phyloP scores from a whole-genome alignment of 2,113 vertebrate genomes.

The Nesoenas mayeri region DNA sequence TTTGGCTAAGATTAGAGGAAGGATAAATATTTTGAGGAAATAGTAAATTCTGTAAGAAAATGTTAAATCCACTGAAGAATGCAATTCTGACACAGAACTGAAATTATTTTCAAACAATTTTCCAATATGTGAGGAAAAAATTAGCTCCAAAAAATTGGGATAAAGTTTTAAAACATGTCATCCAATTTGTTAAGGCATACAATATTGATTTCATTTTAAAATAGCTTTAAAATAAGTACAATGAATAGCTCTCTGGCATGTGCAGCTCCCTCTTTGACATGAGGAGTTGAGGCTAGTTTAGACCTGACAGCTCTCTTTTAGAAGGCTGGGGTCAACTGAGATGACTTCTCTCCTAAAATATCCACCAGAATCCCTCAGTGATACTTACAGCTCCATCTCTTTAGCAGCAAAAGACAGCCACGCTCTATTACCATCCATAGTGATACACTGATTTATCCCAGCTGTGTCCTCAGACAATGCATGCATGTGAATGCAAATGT shows the following conservation, averaged over 20 bases:
- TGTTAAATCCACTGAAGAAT: background rate
- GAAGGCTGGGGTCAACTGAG: background rate
- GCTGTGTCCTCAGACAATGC: background rate
- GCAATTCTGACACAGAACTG: background rate
- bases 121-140: rapidly evolving
- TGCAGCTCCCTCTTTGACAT: background rate
- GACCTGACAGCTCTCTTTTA: background rate
- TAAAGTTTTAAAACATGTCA: background rate
- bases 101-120: background rate
- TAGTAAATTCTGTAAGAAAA: background rate
- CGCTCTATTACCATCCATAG: background rate
- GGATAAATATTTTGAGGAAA: background rate
- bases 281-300: background rate
- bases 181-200: background rate
- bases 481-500: background rate
- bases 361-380: background rate
- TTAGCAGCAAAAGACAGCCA: background rate
- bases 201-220: background rate
- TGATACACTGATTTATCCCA: background rate
- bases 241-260: background rate
- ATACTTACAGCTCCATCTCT: background rate
- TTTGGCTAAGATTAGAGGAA: background rate
- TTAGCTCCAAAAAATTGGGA: background rate
- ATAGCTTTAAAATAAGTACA: background rate
- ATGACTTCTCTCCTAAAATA: background rate